A percentile compares a stretch with the other conserved stretches of the same genome.
Conservation (phyloP, 1,140 invertebrate species). For the Arctopsyche grandis region DNA sequence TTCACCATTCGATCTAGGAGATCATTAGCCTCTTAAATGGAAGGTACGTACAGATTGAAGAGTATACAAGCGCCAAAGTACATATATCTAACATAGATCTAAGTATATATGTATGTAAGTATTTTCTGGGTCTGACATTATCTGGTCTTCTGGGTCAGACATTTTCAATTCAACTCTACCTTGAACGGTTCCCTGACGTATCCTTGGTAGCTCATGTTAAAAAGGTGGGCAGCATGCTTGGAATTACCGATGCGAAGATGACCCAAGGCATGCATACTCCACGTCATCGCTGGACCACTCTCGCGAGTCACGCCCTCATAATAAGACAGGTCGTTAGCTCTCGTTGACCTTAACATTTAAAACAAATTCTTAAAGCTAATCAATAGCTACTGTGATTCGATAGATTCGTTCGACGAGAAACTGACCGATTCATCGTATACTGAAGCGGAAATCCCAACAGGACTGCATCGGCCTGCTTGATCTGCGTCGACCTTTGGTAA, state of each 20-base stretch:
- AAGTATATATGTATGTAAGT: no score
- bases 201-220: slow-evolving; percentile 65
- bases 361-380: background rate
- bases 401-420: background rate
- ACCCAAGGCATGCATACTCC: slow-evolving; percentile 69
- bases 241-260: slow-evolving; percentile 61
- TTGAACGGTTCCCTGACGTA: slow-evolving; percentile 69
- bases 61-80: no score
- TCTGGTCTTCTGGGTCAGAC: no score
- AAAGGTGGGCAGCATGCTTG: slow-evolving; percentile 60
- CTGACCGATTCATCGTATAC: slow-evolving; percentile 64
- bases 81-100: no score
- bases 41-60: no score
- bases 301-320: slow-evolving; percentile 66
- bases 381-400: background rate
- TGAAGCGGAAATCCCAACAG: slow-evolving; percentile 67
- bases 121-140: no score
- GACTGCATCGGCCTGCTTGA: slow-evolving; percentile 69
- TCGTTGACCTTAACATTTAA: slow-evolving; percentile 59
- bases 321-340: slow-evolving; percentile 65
- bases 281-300: slow-evolving; percentile 69
- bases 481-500: slow-evolving; percentile 60
- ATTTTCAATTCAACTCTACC: slow-evolving; percentile 52
- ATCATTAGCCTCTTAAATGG: no score
- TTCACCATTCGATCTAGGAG: no score